Percentiles rank a stretch among this genome's conserved stretches.
phyloP scores from a whole-genome alignment of 2,797 vertebrate species.

The Aselliscus stoliczkanus region DNA sequence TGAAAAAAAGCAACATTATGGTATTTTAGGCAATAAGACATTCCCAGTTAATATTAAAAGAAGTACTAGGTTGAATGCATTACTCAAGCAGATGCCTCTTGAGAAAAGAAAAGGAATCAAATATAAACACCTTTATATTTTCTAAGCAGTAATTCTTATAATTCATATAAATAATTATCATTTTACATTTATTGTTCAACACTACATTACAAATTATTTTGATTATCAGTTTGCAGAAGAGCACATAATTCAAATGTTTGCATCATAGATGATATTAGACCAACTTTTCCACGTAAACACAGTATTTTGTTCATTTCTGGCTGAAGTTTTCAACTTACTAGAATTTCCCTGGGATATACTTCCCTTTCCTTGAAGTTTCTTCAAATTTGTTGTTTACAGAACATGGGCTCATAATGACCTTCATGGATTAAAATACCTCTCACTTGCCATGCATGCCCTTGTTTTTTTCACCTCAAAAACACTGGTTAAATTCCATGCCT shows the following conservation, averaged over 20 bases:
- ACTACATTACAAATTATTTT: background rate
- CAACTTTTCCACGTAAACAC: background rate
- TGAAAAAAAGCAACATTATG: background rate
- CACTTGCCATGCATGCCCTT: background rate
- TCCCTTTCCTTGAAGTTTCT: background rate
- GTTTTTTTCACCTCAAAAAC: background rate
- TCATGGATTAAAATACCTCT: conserved; percentile 12
- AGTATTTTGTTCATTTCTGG: background rate
- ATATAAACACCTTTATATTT: conserved; percentile 4
- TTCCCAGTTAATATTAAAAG: background rate
- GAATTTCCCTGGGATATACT: background rate
- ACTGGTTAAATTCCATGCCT: background rate
- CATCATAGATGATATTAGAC: background rate
- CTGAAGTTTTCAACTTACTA: background rate
- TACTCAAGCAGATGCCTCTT: background rate
- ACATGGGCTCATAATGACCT: background rate
- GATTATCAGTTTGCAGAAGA: background rate
- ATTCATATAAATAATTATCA: background rate
- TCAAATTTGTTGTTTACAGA: background rate
- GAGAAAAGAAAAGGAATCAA: conserved; percentile 23
- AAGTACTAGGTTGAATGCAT: background rate
- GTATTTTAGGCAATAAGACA: background rate
- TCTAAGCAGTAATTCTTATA: background rate
- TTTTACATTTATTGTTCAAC: conserved; percentile 5
- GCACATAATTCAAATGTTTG: background rate